phyloP scores from a whole-genome alignment of 2,888 invertebrate species.

The Taphrorychus bicolor region DNA sequence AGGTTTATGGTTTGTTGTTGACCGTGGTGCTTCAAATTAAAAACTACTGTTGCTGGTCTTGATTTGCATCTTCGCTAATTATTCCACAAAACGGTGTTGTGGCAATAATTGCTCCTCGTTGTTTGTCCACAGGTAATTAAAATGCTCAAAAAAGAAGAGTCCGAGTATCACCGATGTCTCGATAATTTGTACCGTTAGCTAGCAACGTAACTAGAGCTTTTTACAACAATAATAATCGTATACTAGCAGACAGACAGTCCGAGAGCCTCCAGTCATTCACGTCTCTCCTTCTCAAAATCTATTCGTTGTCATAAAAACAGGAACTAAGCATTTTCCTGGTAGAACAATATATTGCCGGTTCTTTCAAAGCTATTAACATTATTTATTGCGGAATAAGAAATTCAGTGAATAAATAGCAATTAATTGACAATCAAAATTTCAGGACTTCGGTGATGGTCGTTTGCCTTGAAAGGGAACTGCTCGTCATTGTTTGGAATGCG shows the following conservation, averaged over 20 bases:
- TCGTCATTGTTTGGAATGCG: slow-evolving; percentile 19
- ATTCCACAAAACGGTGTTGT: neutral
- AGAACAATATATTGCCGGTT: neutral
- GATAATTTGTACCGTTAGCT: slow-evolving; percentile 1
- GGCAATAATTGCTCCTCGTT: neutral
- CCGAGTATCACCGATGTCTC: neutral
- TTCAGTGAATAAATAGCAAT: slow-evolving; percentile 6
- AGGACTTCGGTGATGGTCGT: slow-evolving; percentile 4
- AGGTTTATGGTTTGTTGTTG: slow-evolving; percentile 8
- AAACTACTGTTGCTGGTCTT: neutral
- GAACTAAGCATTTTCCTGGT: neutral
- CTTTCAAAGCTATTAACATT: neutral
- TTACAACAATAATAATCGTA: slow-evolving; percentile 1
- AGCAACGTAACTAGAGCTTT: neutral
- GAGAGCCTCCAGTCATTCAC: neutral
- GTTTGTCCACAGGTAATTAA: slow-evolving; percentile 10
- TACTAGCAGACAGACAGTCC: neutral
- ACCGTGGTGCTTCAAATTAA: neutral
- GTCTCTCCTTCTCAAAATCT: neutral
- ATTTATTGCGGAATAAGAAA: slow-evolving; percentile 1
- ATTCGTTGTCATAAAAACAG: neutral
- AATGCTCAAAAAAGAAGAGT: neutral
- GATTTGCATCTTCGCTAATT: slow-evolving; percentile 7
- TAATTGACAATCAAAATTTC: slow-evolving; percentile 9
- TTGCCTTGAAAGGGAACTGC: slow-evolving; percentile 12